Conservation (phyloP, 2,113 vertebrate species). For the Lophius piscatorius region DNA sequence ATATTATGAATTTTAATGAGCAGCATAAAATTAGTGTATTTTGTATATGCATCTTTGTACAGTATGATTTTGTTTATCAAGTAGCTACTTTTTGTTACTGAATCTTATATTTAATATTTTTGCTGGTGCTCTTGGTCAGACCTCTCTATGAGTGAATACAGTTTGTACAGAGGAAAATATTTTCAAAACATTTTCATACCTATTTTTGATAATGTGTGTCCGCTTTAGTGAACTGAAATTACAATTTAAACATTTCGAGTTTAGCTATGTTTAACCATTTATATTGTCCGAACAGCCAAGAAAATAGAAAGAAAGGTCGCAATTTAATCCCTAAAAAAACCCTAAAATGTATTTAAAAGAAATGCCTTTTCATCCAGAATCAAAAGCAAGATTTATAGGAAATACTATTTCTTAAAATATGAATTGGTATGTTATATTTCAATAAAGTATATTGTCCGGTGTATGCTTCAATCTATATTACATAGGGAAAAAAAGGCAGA, state of each 20-base stretch:
- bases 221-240: slow-evolving; percentile 38
- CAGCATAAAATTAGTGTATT: slow-evolving; percentile 79
- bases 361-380: slow-evolving; percentile 11
- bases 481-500: slow-evolving; percentile 8
- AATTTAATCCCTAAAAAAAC: slow-evolving; percentile 1
- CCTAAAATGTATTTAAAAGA: background rate
- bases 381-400: slow-evolving; percentile 5
- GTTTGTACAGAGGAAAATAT: slow-evolving; percentile 76
- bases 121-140: slow-evolving; percentile 74
- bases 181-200: slow-evolving; percentile 53
- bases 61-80: slow-evolving; percentile 79
- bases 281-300: slow-evolving; percentile 7
- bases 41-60: slow-evolving; percentile 85
- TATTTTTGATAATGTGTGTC: slow-evolving; percentile 43
- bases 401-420: slow-evolving; percentile 11
- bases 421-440: slow-evolving; percentile 6
- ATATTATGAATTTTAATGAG: slow-evolving; percentile 80
- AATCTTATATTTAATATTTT: slow-evolving; percentile 74
- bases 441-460: slow-evolving; percentile 13
- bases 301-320: slow-evolving; percentile 7
- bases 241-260: slow-evolving; percentile 31
- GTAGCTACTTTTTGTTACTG: slow-evolving; percentile 52
- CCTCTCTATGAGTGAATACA: slow-evolving; percentile 54
- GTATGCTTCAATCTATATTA: slow-evolving; percentile 10
- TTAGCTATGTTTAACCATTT: slow-evolving; percentile 15